phyloP scores from a whole-genome alignment of 2,113 vertebrate species.

The Siphamia tubifer region DNA sequence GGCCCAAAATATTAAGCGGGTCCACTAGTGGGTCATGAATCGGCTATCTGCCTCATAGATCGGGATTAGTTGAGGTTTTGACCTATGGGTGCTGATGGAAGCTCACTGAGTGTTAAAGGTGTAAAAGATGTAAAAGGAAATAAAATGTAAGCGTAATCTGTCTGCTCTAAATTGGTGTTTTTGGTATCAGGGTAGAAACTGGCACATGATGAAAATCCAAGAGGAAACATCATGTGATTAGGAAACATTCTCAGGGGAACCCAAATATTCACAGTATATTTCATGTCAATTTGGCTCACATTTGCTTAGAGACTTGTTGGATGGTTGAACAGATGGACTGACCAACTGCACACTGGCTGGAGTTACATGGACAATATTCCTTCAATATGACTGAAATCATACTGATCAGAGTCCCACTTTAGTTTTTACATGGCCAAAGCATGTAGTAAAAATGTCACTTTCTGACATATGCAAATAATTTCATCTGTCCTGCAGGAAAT shows the following conservation, averaged over 20 bases:
- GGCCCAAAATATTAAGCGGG: too few species aligned
- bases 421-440: too few species aligned
- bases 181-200: not conserved
- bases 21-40: not conserved
- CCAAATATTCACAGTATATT: not conserved
- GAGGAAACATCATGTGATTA: not conserved
- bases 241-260: constrained; percentile 7
- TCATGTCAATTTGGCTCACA: not conserved
- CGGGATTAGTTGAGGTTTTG: not conserved
- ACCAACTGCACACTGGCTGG: too few species aligned
- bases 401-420: too few species aligned
- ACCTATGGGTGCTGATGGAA: not conserved
- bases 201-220: not conserved
- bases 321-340: constrained; percentile 18
- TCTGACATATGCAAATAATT: too few species aligned
- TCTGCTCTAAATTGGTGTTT: not conserved
- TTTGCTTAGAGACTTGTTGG: not conserved
- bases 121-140: not conserved
- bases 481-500: too few species aligned
- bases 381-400: too few species aligned
- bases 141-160: not conserved
- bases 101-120: not conserved
- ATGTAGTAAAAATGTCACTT: too few species aligned
- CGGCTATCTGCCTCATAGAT: not conserved
- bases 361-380: too few species aligned